A percentile compares a stretch with the other conserved stretches of the same genome.
These are phyloP conservation scores for Notarius lentiginosus DNA, from an alignment of 2,113 vertebrate species.

Conservation along the genomic window DNA sequence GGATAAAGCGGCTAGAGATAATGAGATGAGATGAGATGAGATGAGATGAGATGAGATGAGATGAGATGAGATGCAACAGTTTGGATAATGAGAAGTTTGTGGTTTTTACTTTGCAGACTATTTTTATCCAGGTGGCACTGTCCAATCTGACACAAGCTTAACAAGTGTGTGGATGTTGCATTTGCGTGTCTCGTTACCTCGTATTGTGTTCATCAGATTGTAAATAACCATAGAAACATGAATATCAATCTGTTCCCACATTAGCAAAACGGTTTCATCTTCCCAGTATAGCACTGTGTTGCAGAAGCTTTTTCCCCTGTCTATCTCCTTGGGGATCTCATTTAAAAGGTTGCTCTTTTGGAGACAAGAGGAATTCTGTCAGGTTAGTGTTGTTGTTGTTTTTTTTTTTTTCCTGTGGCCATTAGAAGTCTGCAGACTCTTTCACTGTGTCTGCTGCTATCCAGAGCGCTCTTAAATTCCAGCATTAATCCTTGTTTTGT, in stretches of 20 bases:
- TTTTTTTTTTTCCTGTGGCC: not conserved
- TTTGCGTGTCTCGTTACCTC: not conserved
- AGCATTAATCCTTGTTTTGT: not conserved
- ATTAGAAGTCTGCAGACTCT: slow-evolving; percentile 1
- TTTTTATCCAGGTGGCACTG: not conserved
- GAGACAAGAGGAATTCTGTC: not conserved
- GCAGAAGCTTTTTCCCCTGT: not conserved
- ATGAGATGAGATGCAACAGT: not conserved
- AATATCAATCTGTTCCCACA: not conserved
- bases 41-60: no score
- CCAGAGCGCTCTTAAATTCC: not conserved
- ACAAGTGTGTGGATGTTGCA: not conserved
- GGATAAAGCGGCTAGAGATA: no score
- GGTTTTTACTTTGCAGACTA: not conserved
- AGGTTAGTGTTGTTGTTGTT: not conserved
- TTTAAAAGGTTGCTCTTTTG: slow-evolving; percentile 16
- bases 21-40: not conserved
- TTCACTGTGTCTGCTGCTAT: not conserved
- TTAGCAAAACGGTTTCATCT: not conserved
- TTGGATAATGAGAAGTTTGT: not conserved
- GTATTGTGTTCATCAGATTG: not conserved
- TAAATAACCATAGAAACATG: not conserved
- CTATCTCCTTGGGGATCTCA: slow-evolving; percentile 10
- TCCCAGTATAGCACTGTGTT: not conserved
- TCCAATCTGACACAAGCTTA: not conserved